A percentile compares a stretch with the other conserved stretches of the same genome.
Evolutionary conservation across 1,140 invertebrate species (phyloP).

Genomic region (Oncopodura yosiiana): DNA sequence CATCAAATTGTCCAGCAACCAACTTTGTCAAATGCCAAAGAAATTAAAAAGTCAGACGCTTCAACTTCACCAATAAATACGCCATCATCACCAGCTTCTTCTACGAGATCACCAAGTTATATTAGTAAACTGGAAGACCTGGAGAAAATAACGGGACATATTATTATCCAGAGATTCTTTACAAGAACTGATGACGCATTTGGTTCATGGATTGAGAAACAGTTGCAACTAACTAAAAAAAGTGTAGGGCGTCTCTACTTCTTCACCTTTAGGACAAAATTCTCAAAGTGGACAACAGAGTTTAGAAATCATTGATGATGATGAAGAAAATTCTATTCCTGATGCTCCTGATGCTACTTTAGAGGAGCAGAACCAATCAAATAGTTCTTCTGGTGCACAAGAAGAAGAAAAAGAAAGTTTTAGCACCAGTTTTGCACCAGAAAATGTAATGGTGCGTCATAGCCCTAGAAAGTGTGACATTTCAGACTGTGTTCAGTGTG

Average conservation of each 20-base stretch:
- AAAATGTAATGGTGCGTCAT: background rate
- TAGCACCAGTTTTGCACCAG: background rate
- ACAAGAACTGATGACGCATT: slow-evolving; percentile 23
- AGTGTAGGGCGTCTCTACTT: slow-evolving; percentile 14
- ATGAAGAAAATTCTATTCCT: background rate
- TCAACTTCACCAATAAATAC: slow-evolving; percentile 15
- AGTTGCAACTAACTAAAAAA: slow-evolving; percentile 13
- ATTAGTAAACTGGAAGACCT: slow-evolving; percentile 21
- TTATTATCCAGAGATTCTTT: slow-evolving; percentile 25
- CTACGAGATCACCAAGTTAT: slow-evolving; percentile 5
- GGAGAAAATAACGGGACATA: slow-evolving; percentile 27
- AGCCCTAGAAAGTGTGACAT: background rate
- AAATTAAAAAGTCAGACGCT: slow-evolving; percentile 7
- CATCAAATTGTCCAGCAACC: background rate
- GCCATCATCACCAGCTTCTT: background rate
- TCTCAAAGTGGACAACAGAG: background rate
- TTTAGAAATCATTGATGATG: background rate
- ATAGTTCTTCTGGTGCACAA: too few relatives aligned
- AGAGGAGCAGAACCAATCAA: background rate
- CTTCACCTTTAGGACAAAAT: slow-evolving; percentile 2
- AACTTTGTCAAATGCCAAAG: background rate
- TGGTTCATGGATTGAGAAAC: slow-evolving; percentile 19
- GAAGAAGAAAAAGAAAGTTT: background rate
- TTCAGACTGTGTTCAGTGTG: slow-evolving; percentile 9
- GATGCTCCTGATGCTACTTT: background rate